Conservation (phyloP, 2,113 vertebrate genomes). For the Hemibagrus wyckioides region DNA sequence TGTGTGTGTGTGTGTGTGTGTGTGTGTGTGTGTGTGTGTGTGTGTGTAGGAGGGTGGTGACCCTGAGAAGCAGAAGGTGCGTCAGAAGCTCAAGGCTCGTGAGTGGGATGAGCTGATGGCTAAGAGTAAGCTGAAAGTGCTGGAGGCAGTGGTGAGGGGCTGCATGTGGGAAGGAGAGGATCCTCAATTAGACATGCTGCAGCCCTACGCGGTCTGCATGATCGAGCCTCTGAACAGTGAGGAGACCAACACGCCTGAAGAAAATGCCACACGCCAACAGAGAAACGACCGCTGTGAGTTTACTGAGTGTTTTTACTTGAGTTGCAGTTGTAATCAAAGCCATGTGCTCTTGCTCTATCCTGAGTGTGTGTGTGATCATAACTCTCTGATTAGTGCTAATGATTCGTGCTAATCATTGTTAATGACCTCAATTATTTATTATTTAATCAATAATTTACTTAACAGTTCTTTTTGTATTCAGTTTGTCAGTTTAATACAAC, state of each 20-base stretch:
- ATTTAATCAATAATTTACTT: not conserved
- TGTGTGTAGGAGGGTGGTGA: constrained; percentile 80
- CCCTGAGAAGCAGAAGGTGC: constrained; percentile 89
- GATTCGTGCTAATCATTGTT: not conserved
- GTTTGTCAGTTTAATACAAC: not conserved
- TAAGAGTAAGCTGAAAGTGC: constrained; percentile 85
- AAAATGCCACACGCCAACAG: constrained; percentile 68
- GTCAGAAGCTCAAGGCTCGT: constrained; percentile 89
- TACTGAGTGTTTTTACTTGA: not conserved
- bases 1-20: not conserved
- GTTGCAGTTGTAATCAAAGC: not conserved
- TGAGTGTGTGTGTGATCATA: not conserved
- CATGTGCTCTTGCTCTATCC: not conserved
- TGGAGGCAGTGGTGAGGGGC: constrained; percentile 84
- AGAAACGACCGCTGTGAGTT: constrained; percentile 85
- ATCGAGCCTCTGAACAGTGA: constrained; percentile 75
- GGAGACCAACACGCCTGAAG: constrained; percentile 75
- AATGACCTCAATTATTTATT: not conserved
- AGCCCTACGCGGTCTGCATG: constrained; percentile 77
- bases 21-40: constrained; percentile 3
- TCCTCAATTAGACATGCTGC: constrained; percentile 68
- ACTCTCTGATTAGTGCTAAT: not conserved
- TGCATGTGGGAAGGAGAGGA: constrained; percentile 80
- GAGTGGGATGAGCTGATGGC: constrained; percentile 95
- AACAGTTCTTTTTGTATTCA: too few relatives aligned